Conservation (phyloP, 2,113 vertebrate genomes). For the Salvelinus sp. region DNA sequence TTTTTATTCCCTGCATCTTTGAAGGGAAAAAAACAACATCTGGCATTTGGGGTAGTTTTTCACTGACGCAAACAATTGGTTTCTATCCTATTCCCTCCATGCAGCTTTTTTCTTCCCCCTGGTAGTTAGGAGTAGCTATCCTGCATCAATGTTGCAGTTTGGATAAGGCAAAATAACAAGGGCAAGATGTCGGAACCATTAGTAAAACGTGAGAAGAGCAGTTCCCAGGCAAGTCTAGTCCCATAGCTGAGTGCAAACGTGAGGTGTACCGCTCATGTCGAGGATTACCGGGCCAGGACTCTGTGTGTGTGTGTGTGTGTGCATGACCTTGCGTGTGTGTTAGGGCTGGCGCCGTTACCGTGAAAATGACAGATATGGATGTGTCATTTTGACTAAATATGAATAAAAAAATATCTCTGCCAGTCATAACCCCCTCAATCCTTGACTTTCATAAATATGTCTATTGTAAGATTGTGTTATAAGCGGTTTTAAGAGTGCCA, state of each 20-base stretch:
- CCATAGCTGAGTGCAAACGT: conserved; percentile 55
- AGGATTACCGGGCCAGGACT: conserved; percentile 14
- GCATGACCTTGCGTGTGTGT: conserved; percentile 9
- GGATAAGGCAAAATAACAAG: conserved; percentile 66
- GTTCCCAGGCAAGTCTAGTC: conserved; percentile 63
- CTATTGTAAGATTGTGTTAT: too few species aligned
- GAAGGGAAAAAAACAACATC: conserved; percentile 56
- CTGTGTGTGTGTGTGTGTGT: neutral
- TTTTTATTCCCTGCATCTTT: conserved; percentile 41
- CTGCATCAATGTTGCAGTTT: conserved; percentile 51
- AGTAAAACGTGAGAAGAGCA: conserved; percentile 64
- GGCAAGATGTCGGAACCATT: conserved; percentile 70
- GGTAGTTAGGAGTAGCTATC: conserved; percentile 49
- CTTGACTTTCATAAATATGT: too few species aligned
- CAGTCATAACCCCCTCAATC: too few species aligned
- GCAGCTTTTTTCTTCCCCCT: conserved; percentile 13
- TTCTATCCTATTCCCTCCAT: conserved; percentile 22
- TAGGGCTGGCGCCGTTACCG: too few species aligned
- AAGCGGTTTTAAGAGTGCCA: too few species aligned
- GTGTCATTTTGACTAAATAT: too few species aligned
- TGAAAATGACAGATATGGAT: too few species aligned
- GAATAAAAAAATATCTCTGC: too few species aligned
- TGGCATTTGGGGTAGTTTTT: conserved; percentile 48
- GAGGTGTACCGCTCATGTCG: conserved; percentile 11
- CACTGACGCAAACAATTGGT: conserved; percentile 31